Conservation (phyloP, 2,797 vertebrate genomes). For the Amblyopsis hoosieri region DNA sequence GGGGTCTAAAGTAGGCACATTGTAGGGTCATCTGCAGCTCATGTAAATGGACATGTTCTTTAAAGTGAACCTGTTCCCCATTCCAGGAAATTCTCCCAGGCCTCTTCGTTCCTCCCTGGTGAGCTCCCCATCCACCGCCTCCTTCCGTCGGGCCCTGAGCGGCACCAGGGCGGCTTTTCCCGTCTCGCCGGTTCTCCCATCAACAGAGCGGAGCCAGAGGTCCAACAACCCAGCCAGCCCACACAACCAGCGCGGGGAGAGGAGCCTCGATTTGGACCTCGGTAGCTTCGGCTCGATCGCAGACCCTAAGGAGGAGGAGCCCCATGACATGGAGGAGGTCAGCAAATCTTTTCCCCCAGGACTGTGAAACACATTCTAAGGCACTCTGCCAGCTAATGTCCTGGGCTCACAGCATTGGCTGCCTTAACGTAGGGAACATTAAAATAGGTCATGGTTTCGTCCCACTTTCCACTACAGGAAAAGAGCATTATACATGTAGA, state of each 20-base stretch:
- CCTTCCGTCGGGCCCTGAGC: constrained; percentile 69
- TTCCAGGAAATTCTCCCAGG: constrained; percentile 78
- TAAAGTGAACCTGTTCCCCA: background rate
- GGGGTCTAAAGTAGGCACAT: too few species aligned
- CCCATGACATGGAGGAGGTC: constrained; percentile 89
- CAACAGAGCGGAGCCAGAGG: constrained; percentile 66
- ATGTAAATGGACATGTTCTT: background rate
- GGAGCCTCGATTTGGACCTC: constrained; percentile 66
- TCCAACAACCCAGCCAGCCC: constrained; percentile 39
- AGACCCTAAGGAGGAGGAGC: constrained; percentile 77
- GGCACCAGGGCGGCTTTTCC: constrained; percentile 68
- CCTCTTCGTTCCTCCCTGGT: constrained; percentile 79
- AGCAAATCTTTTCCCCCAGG: constrained; percentile 32
- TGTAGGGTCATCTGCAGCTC: background rate
- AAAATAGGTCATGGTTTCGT: background rate
- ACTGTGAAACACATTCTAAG: background rate
- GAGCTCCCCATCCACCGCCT: constrained; percentile 78
- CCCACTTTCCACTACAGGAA: background rate
- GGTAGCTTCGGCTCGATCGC: constrained; percentile 59
- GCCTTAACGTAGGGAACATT: background rate
- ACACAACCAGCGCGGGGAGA: constrained; percentile 47
- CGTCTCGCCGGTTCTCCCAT: constrained; percentile 75
- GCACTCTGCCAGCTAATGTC: background rate
- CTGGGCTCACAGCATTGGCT: background rate
- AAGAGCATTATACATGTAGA: constrained; percentile 1